These are phyloP conservation scores for Hirtodrosophila trivittata DNA, from an alignment of 2,888 invertebrate species.

Conservation along the genomic window DNA sequence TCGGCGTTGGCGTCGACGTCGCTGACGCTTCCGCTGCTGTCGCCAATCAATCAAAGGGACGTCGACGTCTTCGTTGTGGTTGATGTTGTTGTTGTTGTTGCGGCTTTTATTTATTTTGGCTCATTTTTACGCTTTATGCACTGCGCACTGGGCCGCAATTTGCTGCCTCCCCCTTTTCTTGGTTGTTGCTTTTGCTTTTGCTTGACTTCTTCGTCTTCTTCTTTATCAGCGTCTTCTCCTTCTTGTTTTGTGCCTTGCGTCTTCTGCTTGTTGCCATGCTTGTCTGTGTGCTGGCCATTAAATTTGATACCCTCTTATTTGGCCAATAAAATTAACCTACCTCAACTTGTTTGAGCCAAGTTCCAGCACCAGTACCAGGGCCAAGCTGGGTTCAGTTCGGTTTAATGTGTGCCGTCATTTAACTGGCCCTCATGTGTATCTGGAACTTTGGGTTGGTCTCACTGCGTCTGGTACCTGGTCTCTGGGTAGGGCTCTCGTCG, in stretches of 20 bases:
- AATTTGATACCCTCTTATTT: conserved; percentile 81
- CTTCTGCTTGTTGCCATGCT: conserved; percentile 10
- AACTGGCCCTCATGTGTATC: conserved; percentile 42
- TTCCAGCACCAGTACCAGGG: conserved; percentile 40
- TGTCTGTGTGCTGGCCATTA: conserved; percentile 59
- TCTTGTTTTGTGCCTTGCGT: conserved; percentile 28
- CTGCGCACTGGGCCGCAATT: conserved; percentile 56
- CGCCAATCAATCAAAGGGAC: not conserved
- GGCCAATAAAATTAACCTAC: conserved; percentile 81
- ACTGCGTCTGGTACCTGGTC: not conserved
- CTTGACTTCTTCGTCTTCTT: conserved; percentile 6
- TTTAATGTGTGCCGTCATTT: conserved; percentile 53
- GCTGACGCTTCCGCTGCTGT: not conserved
- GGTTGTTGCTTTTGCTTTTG: conserved; percentile 9
- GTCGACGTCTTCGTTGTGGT: conserved; percentile 19
- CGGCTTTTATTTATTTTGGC: conserved; percentile 74
- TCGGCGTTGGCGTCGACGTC: not conserved
- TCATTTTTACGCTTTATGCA: conserved; percentile 77
- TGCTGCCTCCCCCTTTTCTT: conserved; percentile 22
- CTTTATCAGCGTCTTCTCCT: conserved; percentile 8
- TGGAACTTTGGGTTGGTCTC: conserved; percentile 23
- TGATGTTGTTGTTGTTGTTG: conserved; percentile 26
- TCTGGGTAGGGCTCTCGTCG: conserved; percentile 26
- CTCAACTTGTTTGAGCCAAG: conserved; percentile 67
- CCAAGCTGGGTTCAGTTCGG: conserved; percentile 38